Conservation (phyloP, 2,888 invertebrate species). For the Oegoconia quadripuncta region DNA sequence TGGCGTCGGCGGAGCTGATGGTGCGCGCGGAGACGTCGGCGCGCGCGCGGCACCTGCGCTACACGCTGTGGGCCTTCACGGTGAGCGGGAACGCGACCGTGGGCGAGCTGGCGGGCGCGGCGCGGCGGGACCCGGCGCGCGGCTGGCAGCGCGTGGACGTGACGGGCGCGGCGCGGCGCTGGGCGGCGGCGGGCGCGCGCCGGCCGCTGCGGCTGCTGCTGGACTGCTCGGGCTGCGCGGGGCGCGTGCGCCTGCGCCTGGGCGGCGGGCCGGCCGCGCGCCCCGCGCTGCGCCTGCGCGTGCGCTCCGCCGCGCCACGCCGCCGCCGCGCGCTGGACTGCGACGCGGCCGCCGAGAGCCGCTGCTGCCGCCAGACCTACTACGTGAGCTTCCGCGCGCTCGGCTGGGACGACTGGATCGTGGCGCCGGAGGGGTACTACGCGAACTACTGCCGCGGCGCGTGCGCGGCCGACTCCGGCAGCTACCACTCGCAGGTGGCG, state of each 20-base stretch:
- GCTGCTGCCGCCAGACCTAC: conserved; percentile 92
- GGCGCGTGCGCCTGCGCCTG: conserved; percentile 84
- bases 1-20: conserved; percentile 90
- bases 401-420: conserved; percentile 97
- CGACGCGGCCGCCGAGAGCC: conserved; percentile 75
- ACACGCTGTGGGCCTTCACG: conserved; percentile 86
- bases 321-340: conserved; percentile 92
- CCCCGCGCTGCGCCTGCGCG: conserved; percentile 90
- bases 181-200: conserved; percentile 80
- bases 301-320: conserved; percentile 84
- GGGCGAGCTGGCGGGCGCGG: conserved; percentile 63
- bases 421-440: conserved; percentile 93
- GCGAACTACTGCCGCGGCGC: conserved; percentile 96
- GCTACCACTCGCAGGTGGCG: conserved; percentile 94
- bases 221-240: conserved; percentile 90
- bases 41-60: conserved; percentile 61
- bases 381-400: conserved; percentile 94
- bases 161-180: conserved; percentile 86
- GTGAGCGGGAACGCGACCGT: conserved; percentile 82
- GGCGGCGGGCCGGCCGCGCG: conserved; percentile 81
- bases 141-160: conserved; percentile 95
- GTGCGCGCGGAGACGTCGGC: conserved; percentile 69
- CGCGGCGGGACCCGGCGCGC: conserved; percentile 78
- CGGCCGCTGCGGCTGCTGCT: conserved; percentile 85
- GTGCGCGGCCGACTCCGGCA: conserved; percentile 90